Percentiles rank a stretch among this genome's conserved stretches.
phyloP scores from a whole-genome alignment of 2,888 invertebrate species.

The Salpingus planirostris region DNA sequence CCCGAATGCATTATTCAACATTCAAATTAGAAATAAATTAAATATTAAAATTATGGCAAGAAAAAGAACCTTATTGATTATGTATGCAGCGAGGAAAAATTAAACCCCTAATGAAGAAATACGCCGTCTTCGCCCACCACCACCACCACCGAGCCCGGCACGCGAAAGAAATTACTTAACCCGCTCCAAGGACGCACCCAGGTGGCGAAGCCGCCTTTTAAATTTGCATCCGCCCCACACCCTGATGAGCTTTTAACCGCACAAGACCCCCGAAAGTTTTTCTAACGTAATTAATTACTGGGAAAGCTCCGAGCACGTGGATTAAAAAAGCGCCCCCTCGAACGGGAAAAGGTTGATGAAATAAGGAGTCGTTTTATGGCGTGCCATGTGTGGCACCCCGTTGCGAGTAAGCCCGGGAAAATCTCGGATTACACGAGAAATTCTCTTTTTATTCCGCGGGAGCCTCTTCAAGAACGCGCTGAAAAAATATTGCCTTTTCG shows the following conservation, averaged over 20 bases:
- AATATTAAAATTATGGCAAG: constrained; percentile 45
- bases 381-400: constrained; percentile 8
- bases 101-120: constrained; percentile 44
- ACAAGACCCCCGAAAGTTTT: constrained; percentile 5
- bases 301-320: too few relatives aligned
- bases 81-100: constrained; percentile 45
- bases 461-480: too few relatives aligned
- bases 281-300: constrained; percentile 6
- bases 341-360: too few relatives aligned
- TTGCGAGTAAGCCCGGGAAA: constrained; percentile 22
- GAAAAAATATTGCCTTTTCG: constrained; percentile 31
- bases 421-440: constrained; percentile 34
- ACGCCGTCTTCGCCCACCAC: too few relatives aligned
- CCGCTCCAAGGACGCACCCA: constrained; percentile 23
- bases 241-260: constrained; percentile 27
- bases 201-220: constrained; percentile 26
- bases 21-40: constrained; percentile 47
- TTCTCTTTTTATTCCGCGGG: constrained; percentile 31
- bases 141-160: constrained; percentile 35
- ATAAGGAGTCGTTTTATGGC: neutral
- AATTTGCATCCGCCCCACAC: constrained; percentile 37
- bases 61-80: constrained; percentile 43
- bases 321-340: too few relatives aligned
- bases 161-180: constrained; percentile 36
- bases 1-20: constrained; percentile 44